Evolutionary conservation across 2,113 vertebrate genomes (phyloP).

Genomic region (Odobenus rosmarus): DNA sequence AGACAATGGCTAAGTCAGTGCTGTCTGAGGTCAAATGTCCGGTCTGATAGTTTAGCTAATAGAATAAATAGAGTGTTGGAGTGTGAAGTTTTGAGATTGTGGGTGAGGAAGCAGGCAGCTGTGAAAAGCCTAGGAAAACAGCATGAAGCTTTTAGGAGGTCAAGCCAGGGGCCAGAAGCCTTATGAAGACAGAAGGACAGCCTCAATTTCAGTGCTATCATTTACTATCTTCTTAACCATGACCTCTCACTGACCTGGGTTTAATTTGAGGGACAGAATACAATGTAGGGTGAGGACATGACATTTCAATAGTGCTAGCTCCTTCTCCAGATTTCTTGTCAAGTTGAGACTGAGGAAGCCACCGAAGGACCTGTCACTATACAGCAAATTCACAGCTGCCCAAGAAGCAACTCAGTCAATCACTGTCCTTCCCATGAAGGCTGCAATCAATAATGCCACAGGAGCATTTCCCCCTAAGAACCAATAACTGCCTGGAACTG

Average conservation of each 20-base stretch:
- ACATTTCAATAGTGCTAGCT: slow-evolving; percentile 58
- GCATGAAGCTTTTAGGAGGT: background rate
- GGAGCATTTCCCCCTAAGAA: slow-evolving; percentile 71
- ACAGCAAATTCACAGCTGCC: slow-evolving; percentile 78
- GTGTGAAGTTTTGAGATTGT: background rate
- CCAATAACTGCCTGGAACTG: slow-evolving; percentile 76
- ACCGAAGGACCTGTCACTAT: background rate
- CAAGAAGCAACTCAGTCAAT: slow-evolving; percentile 74
- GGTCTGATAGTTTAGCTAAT: background rate
- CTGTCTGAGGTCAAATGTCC: background rate
- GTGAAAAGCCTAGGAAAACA: background rate
- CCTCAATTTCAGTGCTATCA: background rate
- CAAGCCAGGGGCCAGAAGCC: background rate
- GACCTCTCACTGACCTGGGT: background rate
- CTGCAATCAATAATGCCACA: slow-evolving; percentile 84
- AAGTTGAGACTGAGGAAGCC: slow-evolving; percentile 74
- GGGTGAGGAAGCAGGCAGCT: background rate
- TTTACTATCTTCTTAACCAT: background rate
- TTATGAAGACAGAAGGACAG: background rate
- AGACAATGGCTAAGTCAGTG: background rate
- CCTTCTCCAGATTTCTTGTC: slow-evolving; percentile 60
- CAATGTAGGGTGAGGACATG: slow-evolving; percentile 47
- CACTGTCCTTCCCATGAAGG: slow-evolving; percentile 78
- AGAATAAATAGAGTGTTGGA: background rate
- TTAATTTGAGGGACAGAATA: slow-evolving; percentile 50